phyloP scores from a whole-genome alignment of 2,888 invertebrate genomes.

The Melipona bicolor region DNA sequence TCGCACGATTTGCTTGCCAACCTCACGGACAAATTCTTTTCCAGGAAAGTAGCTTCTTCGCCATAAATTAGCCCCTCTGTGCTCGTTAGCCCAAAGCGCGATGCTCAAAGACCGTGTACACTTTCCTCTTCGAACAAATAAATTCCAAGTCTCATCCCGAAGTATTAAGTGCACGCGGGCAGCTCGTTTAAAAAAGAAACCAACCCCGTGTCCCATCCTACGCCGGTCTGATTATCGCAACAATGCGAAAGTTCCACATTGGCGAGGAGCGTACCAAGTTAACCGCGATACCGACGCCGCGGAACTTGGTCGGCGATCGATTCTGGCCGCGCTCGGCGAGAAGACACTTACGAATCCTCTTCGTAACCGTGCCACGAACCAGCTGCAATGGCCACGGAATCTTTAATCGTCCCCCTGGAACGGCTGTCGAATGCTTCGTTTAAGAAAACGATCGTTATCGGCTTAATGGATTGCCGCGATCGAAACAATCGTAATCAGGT shows the following conservation, averaged over 20 bases:
- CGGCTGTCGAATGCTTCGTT: not conserved
- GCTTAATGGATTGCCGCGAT: not conserved
- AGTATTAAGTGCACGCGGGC: not conserved
- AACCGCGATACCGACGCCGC: slow-evolving; percentile 14
- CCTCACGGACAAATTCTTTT: not conserved
- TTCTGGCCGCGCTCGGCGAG: not conserved
- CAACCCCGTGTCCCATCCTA: not conserved
- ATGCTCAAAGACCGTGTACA: not conserved
- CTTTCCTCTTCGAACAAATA: slow-evolving; percentile 31
- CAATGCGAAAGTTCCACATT: slow-evolving; percentile 50
- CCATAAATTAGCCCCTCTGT: slow-evolving; percentile 38
- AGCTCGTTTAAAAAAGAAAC: slow-evolving; percentile 18
- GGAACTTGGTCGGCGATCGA: slow-evolving; percentile 40
- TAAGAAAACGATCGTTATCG: not conserved
- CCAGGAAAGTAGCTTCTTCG: slow-evolving; percentile 8
- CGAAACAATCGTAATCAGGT: slow-evolving; percentile 12
- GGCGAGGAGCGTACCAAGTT: slow-evolving; percentile 20
- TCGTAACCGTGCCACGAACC: not conserved
- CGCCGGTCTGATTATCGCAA: slow-evolving; percentile 56
- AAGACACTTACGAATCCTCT: slow-evolving; percentile 13
- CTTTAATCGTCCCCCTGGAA: not conserved
- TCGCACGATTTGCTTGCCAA: not conserved
- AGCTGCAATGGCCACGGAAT: not conserved
- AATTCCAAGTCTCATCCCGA: slow-evolving; percentile 43
- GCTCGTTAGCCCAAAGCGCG: slow-evolving; percentile 44